A percentile compares a stretch with the other conserved stretches of the same genome.
Evolutionary conservation across 2,797 vertebrate species (phyloP).

Genomic region (Sebastes wilsoni): DNA sequence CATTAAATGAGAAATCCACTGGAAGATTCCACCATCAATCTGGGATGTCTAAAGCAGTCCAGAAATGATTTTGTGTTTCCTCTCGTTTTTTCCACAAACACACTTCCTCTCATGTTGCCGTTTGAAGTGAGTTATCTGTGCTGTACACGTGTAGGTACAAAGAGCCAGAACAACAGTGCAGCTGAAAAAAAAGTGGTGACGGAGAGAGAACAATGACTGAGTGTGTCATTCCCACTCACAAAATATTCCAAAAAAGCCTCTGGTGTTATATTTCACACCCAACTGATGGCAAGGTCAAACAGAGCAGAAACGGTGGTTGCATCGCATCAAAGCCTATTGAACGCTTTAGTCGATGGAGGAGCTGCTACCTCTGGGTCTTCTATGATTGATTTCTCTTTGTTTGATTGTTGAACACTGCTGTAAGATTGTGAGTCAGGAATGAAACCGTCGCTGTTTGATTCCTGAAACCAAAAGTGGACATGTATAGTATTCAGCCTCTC

Average conservation of each 20-base stretch:
- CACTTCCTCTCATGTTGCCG: not conserved
- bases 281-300: not conserved
- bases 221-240: not conserved
- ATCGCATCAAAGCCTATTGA: conserved; percentile 3
- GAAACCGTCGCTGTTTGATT: not conserved
- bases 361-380: not conserved
- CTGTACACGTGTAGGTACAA: not conserved
- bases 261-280: conserved; percentile 7
- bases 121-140: not conserved
- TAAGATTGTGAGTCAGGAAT: not conserved
- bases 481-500: not conserved
- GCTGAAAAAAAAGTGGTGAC: not conserved
- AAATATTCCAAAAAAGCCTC: not conserved
- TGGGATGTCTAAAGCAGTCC: not conserved
- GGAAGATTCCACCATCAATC: conserved; percentile 11
- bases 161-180: not conserved
- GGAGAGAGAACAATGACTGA: not conserved
- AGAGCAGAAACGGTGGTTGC: not conserved
- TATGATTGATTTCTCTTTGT: conserved; percentile 3
- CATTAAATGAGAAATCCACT: conserved; percentile 25
- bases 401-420: not conserved
- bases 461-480: not conserved
- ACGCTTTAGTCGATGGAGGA: not conserved
- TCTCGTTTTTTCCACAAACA: not conserved
- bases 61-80: not conserved